Percentiles rank a stretch among this genome's conserved stretches.
Evolutionary conservation across 2,797 vertebrate genomes (phyloP).

Genomic region (Natrix natrix): DNA sequence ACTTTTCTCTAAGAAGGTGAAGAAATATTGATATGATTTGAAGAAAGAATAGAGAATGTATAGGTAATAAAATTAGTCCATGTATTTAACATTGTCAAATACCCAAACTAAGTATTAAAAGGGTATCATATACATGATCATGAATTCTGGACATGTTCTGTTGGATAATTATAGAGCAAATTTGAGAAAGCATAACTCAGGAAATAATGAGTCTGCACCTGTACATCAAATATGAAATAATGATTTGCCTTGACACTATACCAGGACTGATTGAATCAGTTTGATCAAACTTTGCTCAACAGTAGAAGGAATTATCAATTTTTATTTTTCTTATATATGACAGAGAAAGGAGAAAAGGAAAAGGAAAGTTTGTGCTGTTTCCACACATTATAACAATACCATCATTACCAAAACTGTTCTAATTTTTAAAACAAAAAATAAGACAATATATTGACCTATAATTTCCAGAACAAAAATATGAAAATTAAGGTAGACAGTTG

Average conservation of each 20-base stretch:
- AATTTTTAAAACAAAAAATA: slow-evolving; percentile 18
- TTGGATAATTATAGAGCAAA: background rate
- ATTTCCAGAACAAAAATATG: slow-evolving; percentile 39
- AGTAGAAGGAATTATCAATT: background rate
- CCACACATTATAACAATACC: background rate
- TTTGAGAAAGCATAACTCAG: background rate
- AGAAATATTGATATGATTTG: background rate
- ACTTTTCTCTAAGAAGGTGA: background rate
- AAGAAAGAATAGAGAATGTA: background rate
- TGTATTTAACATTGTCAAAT: background rate
- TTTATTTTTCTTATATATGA: background rate
- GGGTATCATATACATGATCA: background rate
- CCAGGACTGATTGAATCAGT: background rate
- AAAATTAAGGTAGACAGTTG: slow-evolving; percentile 26
- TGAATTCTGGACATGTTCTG: background rate
- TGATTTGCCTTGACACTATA: background rate
- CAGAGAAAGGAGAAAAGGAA: background rate
- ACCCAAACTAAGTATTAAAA: background rate
- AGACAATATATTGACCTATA: slow-evolving; percentile 34
- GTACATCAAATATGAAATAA: background rate
- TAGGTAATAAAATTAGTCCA: background rate
- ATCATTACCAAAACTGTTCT: slow-evolving; percentile 2
- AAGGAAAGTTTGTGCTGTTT: background rate
- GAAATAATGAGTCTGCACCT: background rate
- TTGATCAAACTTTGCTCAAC: background rate